phyloP scores from a whole-genome alignment of 2,797 vertebrate genomes.

The Carapus acus region DNA sequence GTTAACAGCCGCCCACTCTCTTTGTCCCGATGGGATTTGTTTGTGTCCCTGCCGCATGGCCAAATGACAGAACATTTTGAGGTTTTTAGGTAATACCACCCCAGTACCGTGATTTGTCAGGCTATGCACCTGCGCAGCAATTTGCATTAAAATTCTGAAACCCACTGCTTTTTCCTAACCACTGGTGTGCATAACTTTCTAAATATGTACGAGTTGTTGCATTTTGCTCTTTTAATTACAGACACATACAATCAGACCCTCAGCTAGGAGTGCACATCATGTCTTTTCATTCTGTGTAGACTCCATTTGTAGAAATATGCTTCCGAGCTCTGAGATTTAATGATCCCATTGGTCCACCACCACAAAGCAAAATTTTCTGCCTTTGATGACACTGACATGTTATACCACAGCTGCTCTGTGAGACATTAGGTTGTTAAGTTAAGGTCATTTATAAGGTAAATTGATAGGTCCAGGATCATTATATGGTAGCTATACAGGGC shows the following conservation, averaged over 20 bases:
- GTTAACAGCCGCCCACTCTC: too few species aligned
- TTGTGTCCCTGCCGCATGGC: not conserved
- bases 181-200: too few species aligned
- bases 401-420: too few species aligned
- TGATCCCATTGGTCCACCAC: not conserved
- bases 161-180: constrained; percentile 22
- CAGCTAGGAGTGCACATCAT: not conserved
- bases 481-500: not conserved
- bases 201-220: not conserved
- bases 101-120: constrained; percentile 34
- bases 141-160: constrained; percentile 16
- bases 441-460: too few species aligned
- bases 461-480: not conserved
- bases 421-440: too few species aligned
- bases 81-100: constrained; percentile 18
- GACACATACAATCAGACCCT: not conserved
- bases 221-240: not conserved
- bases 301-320: not conserved
- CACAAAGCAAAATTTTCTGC: not conserved
- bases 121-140: constrained; percentile 20
- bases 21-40: not conserved
- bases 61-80: constrained; percentile 11
- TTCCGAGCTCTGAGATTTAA: not conserved
- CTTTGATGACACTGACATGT: not conserved
- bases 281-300: not conserved